Base-by-base conservation (phyloP, 1,140 invertebrate species). In the Drosophila guanche region DNA sequence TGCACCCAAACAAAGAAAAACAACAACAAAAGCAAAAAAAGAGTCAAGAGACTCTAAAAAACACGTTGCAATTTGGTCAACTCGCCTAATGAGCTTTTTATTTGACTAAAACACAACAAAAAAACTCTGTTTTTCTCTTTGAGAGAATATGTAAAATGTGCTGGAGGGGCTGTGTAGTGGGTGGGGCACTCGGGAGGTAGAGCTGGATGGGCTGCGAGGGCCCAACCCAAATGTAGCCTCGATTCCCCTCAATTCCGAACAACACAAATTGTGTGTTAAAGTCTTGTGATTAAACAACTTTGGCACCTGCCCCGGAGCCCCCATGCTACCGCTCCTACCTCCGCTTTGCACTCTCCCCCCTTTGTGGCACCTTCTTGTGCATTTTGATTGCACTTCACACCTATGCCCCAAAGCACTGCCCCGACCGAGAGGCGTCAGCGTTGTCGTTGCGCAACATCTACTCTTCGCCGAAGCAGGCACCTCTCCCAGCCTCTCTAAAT, bases 51-150 rank as follows among this genome's bases (percentile, higher is more conserved):
- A 12, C 25, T 27, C 25, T 27, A 47, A 54, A 47, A 54, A 67
- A 67, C 61, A 67, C 71, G 80, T 85, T 75, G 80, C 80, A 85
- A 76, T 85, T 80, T 68, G 80, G 80, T 67, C 74, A 83, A 73
- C 68, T 76, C 59, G 76, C 55, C 76, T 84, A 84, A 84, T 84
- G 80, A 84, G 80, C 76, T 84, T 84, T 83, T 83, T 83, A 84
- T 83, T 83, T 79, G 79, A 58, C 51, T 72, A 51, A 58, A 71
- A 61, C 16, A 20, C 16, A 61, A 20, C 16, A 61, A 70, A 50
- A 12, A 23, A 50, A 16, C 25, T 27, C 33, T 37, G 33, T 37
- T 10, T 12, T 37, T 37, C 62, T 55, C 65, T 10, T 41, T 2
- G 23, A 10, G 45, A 41, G 61, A 60, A 63, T 60, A 41, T 41